phyloP scores from a whole-genome alignment of 2,113 vertebrate genomes.

The Euleptes europaea region DNA sequence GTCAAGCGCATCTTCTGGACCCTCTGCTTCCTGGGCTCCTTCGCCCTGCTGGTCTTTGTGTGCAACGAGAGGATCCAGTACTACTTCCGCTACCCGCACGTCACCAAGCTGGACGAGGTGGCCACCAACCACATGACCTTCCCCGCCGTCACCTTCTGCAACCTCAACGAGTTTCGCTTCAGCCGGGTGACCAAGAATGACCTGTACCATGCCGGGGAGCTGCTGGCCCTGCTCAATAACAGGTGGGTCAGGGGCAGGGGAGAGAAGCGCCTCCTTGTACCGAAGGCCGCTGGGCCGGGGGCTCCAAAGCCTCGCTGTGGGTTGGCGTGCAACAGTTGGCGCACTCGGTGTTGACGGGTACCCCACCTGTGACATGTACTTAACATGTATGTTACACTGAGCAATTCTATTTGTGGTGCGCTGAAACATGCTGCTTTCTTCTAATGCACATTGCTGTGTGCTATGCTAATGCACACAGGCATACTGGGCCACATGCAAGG shows the following conservation, averaged over 20 bases:
- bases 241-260: constrained; percentile 77
- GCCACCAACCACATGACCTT: constrained; percentile 86
- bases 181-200: constrained; percentile 96
- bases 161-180: constrained; percentile 98
- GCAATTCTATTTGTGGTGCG: not conserved
- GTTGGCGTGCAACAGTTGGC: not conserved
- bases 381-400: not conserved
- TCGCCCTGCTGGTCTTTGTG: constrained; percentile 87
- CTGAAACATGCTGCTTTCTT: not conserved
- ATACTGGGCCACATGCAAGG: not conserved
- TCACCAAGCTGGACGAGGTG: constrained; percentile 98
- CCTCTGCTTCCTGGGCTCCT: constrained; percentile 91
- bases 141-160: constrained; percentile 96
- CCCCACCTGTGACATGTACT: not conserved
- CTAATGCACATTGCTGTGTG: not conserved
- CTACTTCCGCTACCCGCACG: constrained; percentile 96
- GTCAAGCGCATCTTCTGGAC: constrained; percentile 93
- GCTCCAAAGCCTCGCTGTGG: not conserved
- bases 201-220: constrained; percentile 96
- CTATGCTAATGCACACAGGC: not conserved
- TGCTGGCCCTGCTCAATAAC: constrained; percentile 95
- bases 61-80: constrained; percentile 95
- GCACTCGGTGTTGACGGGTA: not conserved
- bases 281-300: too few species aligned
- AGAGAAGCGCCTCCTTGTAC: too few species aligned